Evolutionary conservation across 92 coral and sea anemone genomes (phyloP), one percentile per base, ranked within the genome.

Genomic region (Virgularia gustaviana): DNA sequence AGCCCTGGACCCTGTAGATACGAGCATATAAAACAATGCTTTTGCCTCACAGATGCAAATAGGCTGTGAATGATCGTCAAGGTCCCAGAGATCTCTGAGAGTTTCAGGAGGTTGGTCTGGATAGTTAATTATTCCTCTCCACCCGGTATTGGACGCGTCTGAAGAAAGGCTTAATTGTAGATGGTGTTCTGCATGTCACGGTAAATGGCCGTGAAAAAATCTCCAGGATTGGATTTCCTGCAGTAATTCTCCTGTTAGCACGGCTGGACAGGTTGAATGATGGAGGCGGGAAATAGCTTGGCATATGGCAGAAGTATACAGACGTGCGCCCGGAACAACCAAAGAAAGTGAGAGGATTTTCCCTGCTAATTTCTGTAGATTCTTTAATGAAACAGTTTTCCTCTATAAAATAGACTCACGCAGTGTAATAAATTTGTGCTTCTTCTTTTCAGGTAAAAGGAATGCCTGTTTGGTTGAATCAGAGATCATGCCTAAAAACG

Each of bases 131-230:
- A 33, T 4, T 12, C 85, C 87, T 16, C 87, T 76, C 83, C 87
- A 83, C n/a, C 79, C 75, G 13, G 87, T 36, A 42, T 63, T 36
- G 31, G 83, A 83, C 15, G 87, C 87, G 29, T 83, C 83, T 5
- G 83, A 59, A 37, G 22, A 38, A 27, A 83, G 30, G 45, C 32
- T 4, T 2, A 83, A 34, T 15, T 36, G 47, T 22, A 53, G 29
- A 28, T 83, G 83, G 13, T 49, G 13, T 62, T 80, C 89, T 4
- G 58, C 36, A 13, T 19, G 63, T 85, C 88, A 84, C 5, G 88
- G 88, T n/a, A 84, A 38, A 24, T 2, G 30, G 9, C 88, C 84
- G 16, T 18, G 84, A 77, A 79, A 7, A 77, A n/a, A n/a, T n/a
- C n/a, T n/a, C n/a, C n/a, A n/a, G n/a, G n/a, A n/a, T n/a, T n/a